Conservation (phyloP, 2,888 invertebrate genomes). For the Terebella lapidaria region DNA sequence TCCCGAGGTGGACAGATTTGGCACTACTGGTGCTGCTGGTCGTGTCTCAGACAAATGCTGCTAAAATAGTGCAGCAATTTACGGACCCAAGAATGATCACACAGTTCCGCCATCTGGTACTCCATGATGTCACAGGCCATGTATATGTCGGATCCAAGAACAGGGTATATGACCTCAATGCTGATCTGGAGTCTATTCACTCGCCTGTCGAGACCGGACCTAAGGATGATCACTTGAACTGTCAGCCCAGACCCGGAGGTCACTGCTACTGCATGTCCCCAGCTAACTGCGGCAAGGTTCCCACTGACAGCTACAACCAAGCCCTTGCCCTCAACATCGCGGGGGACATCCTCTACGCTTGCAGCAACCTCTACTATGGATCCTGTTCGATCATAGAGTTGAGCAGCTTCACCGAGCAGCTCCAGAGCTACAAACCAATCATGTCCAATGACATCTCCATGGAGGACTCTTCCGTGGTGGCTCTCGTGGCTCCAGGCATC, state of each 20-base stretch:
- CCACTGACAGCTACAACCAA: neutral
- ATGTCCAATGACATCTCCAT: neutral
- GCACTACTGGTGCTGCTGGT: too few relatives aligned
- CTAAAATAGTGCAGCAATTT: neutral
- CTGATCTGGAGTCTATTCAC: neutral
- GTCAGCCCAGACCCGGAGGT: neutral
- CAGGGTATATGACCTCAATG: neutral
- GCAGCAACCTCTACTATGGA: neutral
- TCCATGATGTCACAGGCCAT: neutral
- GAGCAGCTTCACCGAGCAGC: neutral
- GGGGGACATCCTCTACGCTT: neutral
- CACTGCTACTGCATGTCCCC: neutral
- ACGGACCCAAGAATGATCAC: neutral
- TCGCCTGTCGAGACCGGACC: neutral
- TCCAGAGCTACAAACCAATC: neutral
- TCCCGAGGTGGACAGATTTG: too few relatives aligned
- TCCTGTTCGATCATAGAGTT: neutral
- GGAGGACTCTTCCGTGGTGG: neutral
- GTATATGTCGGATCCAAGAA: neutral
- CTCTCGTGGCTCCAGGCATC: neutral
- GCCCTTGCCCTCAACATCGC: neutral
- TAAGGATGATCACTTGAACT: neutral
- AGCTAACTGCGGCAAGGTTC: neutral
- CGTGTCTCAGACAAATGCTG: too few relatives aligned
- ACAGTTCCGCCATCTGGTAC: neutral